Conservation (phyloP, 1,140 invertebrate genomes). For the Magallana gigas region DNA sequence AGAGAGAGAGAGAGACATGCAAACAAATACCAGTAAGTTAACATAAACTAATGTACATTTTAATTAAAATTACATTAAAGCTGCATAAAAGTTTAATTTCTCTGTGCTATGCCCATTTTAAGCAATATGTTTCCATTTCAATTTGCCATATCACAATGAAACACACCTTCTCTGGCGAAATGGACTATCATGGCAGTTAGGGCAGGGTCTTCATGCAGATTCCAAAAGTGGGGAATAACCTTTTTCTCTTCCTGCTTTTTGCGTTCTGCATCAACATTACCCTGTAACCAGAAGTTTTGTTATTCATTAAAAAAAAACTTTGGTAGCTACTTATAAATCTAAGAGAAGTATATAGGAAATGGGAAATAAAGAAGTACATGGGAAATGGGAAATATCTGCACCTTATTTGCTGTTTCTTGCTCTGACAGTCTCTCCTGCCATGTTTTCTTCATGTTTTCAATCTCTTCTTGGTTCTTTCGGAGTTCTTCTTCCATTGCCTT, state of each 20-base stretch:
- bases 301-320: too few species aligned
- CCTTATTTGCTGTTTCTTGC: conserved; percentile 73
- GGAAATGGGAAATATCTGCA: neutral
- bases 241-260: conserved; percentile 80
- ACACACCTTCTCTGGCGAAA: conserved; percentile 80
- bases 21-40: too few species aligned
- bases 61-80: too few species aligned
- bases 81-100: too few species aligned
- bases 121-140: too few species aligned
- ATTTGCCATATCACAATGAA: neutral
- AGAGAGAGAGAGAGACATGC: too few species aligned
- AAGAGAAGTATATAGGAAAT: too few species aligned
- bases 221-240: conserved; percentile 82
- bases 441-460: conserved; percentile 81
- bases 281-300: conserved; percentile 46
- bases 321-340: too few species aligned
- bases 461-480: conserved; percentile 82
- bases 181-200: conserved; percentile 83
- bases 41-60: too few species aligned
- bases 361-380: too few species aligned
- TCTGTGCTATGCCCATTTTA: too few species aligned
- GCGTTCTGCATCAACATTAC: conserved; percentile 68
- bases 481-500: conserved; percentile 80
- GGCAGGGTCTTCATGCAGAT: conserved; percentile 84
- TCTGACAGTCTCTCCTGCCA: conserved; percentile 80